Conservation (phyloP, 2,888 invertebrate species). For the Lampropteryx suffumata region DNA sequence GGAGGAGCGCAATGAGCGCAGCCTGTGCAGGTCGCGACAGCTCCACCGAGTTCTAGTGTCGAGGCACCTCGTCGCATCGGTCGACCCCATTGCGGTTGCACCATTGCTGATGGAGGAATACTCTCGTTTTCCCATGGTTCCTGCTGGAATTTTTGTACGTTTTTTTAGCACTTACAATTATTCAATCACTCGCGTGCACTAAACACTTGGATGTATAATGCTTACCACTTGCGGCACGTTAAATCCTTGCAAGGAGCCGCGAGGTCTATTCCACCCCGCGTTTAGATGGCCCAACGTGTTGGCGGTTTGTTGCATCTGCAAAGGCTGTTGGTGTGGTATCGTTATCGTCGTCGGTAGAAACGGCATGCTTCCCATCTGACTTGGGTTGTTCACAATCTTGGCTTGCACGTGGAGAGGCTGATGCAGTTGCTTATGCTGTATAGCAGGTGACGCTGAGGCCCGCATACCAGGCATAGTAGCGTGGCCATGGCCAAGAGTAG, state of each 20-base stretch:
- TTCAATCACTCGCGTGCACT: too few species aligned
- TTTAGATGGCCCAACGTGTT: constrained; percentile 57
- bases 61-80: constrained; percentile 71
- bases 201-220: too few species aligned
- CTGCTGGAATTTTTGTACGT: constrained; percentile 2
- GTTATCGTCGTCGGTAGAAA: constrained; percentile 57
- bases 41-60: constrained; percentile 65
- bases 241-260: constrained; percentile 60
- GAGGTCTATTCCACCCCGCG: constrained; percentile 60
- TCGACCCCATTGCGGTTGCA: constrained; percentile 52
- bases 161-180: too few species aligned
- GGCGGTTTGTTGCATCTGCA: constrained; percentile 43
- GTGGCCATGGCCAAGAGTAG: constrained; percentile 49
- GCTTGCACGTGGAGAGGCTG: constrained; percentile 52
- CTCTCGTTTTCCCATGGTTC: constrained; percentile 64
- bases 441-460: constrained; percentile 19
- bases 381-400: constrained; percentile 43
- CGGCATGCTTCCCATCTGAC: constrained; percentile 68
- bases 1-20: constrained; percentile 48
- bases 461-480: constrained; percentile 22
- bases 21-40: constrained; percentile 44
- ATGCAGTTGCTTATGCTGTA: constrained; percentile 18
- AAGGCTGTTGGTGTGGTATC: constrained; percentile 40
- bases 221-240: constrained; percentile 62
- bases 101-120: constrained; percentile 17